phyloP scores from a whole-genome alignment of 2,888 invertebrate genomes.

The Rhodophaea formosa region DNA sequence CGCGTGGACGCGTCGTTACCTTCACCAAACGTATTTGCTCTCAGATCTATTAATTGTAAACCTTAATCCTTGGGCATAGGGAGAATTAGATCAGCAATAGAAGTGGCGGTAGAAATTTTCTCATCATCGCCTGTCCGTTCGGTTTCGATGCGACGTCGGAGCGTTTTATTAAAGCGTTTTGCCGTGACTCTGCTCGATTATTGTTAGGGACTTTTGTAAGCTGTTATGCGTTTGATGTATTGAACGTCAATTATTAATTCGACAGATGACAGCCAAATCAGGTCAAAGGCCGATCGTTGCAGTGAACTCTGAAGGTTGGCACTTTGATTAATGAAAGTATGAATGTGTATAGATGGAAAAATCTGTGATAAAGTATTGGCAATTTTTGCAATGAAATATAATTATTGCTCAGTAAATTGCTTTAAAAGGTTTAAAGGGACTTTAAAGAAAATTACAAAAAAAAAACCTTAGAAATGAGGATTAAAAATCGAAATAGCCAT shows the following conservation, averaged over 20 bases:
- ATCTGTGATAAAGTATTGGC: too few relatives aligned
- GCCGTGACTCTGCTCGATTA: constrained; percentile 11
- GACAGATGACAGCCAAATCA: not conserved
- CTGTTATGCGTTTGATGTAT: constrained; percentile 2
- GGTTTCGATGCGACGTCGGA: constrained; percentile 2
- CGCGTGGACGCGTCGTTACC: constrained; percentile 18
- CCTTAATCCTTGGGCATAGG: not conserved
- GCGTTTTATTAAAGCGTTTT: constrained; percentile 10
- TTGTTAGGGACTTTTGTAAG: constrained; percentile 6
- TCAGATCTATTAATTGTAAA: not conserved
- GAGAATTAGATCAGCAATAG: not conserved
- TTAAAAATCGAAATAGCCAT: too few relatives aligned
- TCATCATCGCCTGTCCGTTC: constrained; percentile 11
- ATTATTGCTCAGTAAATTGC: too few relatives aligned
- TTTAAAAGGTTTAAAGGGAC: too few relatives aligned
- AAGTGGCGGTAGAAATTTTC: constrained; percentile 1
- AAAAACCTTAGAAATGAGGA: too few relatives aligned
- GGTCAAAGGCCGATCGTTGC: not conserved
- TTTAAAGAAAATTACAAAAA: too few relatives aligned
- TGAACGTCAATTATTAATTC: not conserved
- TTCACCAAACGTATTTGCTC: not conserved
- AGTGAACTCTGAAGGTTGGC: not conserved
- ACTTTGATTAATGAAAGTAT: not conserved
- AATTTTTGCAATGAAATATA: too few relatives aligned
- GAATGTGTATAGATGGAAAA: too few relatives aligned